Base-by-base conservation (phyloP, 2,888 invertebrate species). In the Cryptus viduatorius region DNA sequence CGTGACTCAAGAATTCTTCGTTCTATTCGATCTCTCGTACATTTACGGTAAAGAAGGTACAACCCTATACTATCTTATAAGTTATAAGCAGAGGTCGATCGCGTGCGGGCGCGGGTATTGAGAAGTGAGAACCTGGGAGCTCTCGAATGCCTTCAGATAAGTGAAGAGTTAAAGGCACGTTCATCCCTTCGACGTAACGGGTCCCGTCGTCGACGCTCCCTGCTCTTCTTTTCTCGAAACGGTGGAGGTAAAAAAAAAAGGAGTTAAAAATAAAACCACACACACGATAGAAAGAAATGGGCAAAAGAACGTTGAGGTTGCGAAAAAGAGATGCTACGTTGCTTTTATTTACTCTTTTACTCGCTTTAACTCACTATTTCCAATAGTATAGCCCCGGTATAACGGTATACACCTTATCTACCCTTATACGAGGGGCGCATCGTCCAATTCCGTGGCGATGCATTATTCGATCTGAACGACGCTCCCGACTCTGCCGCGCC, bases 391-490 rank as follows among this genome's bases (percentile, higher is more conserved):
- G 4, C 24, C 68, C n/a, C 14, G 53, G n/a, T 69, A 48, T 77
- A 82, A 78, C 73, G 72, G 44, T 44, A 59, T 31, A 68, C 65
- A 78, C 72, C 72, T 78, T 82, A 78, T 82, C 77, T 78, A 59
- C 42, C 59, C 72, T 82, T 48, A 82, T 73, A 82, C 59, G 71
- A 73, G 29, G 71, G 29, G 37, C 29, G 73, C 65, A 68, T 82
- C 77, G 77, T 82, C 82, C 82, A 82, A 82, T 82, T 82, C 77
- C 77, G 48, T 50, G 59, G 77, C 59, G 72, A 77, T 82, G 82
- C 77, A 82, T 82, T 82, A 82, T 82, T 82, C 77, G 65, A 76
- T 56, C 65, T 65, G 64, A 82, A 50, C 69, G 76, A 42, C 69
- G 50, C 12, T 69, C 37, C 16, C 75, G 50, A 61, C 73, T 48